Evolutionary conservation across 1,140 invertebrate species (phyloP).

Genomic region (Drosophila bifasciata): DNA sequence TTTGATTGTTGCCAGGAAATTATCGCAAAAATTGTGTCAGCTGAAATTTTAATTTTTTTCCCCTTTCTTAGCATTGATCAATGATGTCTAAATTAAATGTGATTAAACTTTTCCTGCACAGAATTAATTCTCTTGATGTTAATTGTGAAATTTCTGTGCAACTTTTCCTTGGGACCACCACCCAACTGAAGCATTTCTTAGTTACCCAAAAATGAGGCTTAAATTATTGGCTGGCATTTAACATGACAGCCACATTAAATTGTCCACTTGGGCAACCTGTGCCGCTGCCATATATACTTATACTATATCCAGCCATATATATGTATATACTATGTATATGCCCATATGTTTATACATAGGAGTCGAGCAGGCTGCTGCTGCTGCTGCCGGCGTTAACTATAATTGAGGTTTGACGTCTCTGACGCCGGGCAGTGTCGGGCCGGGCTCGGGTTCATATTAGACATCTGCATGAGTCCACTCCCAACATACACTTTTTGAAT

Average conservation of each 20-base stretch:
- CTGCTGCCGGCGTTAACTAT: conserved; percentile 61
- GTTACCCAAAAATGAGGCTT: conserved; percentile 72
- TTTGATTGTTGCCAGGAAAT: not conserved
- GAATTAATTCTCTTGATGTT: conserved; percentile 3
- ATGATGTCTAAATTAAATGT: not conserved
- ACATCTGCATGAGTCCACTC: no score
- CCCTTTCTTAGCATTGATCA: no score
- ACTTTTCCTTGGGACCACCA: conserved; percentile 44
- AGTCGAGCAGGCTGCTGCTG: conserved; percentile 43
- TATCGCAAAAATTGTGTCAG: no score
- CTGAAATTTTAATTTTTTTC: no score
- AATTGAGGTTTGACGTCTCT: conserved; percentile 67
- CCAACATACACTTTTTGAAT: no score
- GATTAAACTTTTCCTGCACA: not conserved
- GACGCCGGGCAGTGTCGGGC: conserved; percentile 27
- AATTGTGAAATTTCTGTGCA: not conserved
- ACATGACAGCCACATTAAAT: conserved; percentile 82
- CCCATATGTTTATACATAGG: conserved; percentile 50
- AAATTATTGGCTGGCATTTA: conserved; percentile 81
- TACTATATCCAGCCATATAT: conserved; percentile 16
- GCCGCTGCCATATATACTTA: conserved; percentile 53
- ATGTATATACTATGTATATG: no score
- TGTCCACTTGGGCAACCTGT: conserved; percentile 79
- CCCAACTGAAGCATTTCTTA: conserved; percentile 69
- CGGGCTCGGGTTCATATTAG: conserved; percentile 19